These are phyloP conservation scores for Hoplodrina blanda DNA, from an alignment of 2,888 invertebrate genomes.

Conservation along the genomic window DNA sequence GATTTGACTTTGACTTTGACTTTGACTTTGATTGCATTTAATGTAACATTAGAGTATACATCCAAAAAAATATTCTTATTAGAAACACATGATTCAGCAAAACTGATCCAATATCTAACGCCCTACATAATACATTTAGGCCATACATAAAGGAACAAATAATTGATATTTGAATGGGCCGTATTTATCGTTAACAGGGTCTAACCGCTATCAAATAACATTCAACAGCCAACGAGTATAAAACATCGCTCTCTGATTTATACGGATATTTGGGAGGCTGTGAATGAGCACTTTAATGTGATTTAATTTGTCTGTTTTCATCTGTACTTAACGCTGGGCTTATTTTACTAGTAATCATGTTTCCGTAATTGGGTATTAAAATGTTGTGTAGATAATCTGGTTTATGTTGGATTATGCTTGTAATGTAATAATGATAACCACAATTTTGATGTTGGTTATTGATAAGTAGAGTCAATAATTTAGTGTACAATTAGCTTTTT, in stretches of 20 bases:
- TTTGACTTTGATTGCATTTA: no score
- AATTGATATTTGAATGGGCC: conserved; percentile 78
- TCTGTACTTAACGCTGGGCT: conserved; percentile 21
- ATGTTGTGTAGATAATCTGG: not conserved
- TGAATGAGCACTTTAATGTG: conserved; percentile 30
- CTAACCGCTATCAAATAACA: conserved; percentile 79
- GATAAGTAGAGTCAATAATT: no score
- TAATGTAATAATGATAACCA: not conserved
- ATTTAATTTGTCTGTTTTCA: conserved; percentile 42
- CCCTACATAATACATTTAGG: not conserved
- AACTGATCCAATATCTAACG: not conserved
- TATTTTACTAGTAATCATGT: conserved; percentile 12
- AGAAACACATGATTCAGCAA: not conserved
- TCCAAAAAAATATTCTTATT: not conserved
- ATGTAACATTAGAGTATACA: no score
- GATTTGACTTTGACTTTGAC: no score
- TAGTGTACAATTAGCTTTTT: no score
- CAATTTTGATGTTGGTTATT: no score
- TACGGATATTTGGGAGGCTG: conserved; percentile 48
- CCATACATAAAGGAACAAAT: conserved; percentile 62
- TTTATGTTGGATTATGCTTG: not conserved
- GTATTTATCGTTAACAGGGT: conserved; percentile 76
- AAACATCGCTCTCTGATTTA: conserved; percentile 40
- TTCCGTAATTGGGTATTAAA: conserved; percentile 17
- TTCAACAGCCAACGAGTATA: conserved; percentile 66